Conservation (phyloP, 2,113 vertebrate species). For the Heterotis niloticus region DNA sequence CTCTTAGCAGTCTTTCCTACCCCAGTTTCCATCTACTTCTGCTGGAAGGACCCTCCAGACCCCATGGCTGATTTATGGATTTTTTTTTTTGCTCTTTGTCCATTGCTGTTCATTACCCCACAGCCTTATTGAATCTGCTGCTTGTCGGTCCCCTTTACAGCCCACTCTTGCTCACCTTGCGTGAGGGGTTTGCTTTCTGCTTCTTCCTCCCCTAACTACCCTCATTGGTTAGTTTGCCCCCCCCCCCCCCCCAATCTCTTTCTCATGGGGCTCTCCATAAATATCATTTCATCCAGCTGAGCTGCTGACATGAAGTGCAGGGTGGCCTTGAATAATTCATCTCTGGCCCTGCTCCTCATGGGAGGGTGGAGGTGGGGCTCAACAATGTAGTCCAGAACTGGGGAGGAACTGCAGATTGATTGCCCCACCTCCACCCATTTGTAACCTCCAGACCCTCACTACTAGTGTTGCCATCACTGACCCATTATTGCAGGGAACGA, state of each 20-base stretch:
- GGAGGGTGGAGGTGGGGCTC: constrained; percentile 47
- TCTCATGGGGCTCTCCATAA: constrained; percentile 72
- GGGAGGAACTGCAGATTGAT: not conserved
- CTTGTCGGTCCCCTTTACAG: constrained; percentile 13
- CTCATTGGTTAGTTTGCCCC: constrained; percentile 23
- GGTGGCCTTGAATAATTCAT: constrained; percentile 72
- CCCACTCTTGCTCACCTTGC: constrained; percentile 35
- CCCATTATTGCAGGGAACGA: too few species aligned
- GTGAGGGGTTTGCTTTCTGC: not conserved
- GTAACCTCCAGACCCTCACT: not conserved
- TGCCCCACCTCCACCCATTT: constrained; percentile 27
- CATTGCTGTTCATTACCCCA: constrained; percentile 7
- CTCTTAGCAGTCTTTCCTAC: not conserved
- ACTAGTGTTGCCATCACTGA: not conserved
- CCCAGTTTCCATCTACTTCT: not conserved
- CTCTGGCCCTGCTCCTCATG: constrained; percentile 54
- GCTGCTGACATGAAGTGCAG: constrained; percentile 69
- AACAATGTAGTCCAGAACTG: not conserved
- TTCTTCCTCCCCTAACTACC: constrained; percentile 28
- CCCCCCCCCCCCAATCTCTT: constrained; percentile 46
- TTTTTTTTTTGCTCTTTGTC: not conserved
- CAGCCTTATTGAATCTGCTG: not conserved
- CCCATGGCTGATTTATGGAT: not conserved
- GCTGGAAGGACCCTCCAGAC: not conserved
- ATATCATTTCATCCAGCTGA: constrained; percentile 72